Base-by-base conservation (phyloP, 2,113 vertebrate genomes). In the Ageneiosus marmoratus region DNA sequence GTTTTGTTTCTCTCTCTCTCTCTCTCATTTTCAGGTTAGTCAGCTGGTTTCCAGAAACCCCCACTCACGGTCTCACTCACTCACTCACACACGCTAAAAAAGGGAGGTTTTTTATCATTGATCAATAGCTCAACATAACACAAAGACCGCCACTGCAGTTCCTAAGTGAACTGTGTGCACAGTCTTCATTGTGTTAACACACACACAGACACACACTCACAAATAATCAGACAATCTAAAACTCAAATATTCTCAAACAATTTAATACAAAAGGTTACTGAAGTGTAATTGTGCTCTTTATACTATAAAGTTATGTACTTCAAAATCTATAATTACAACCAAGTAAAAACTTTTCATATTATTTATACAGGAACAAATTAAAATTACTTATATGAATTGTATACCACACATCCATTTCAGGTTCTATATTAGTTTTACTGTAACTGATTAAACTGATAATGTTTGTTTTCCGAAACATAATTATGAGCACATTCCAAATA, bases 51-150 rank as follows among this genome's bases (percentile, higher is more conserved):
- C n/a, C 22, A 11, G 32, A 1, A 41, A 16, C 11, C n/a, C 55
- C 27, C 10, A 29, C 11, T 2, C 58, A 20, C 58, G 18, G 56
- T 9, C 74, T 20, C 46, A 87, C 88, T 85, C 86, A 29, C 73
- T 18, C 51, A 7, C 22, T 82, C 85, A 74, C 44, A 79, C 83
- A 83, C 88, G n/a, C 10, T 48, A 89, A 82, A 86, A 85, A 83
- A 32, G 80, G 81, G 77, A 77, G 48, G 65, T 34, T 22, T 78
- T 55, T 82, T 86, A 83, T 22, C 73, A 73, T 55, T 88, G 88
- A 94, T 91, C 91, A 91, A 90, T 91, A 89, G 90, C 85, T n/a
- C 74, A 53, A 85, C 87, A 83, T 84, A 62, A 41, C 87, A 91
- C 89, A 91, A 89, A 91, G 84, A 81, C 73, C 83, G 80, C 27